These are phyloP conservation scores for Furnarius figulus DNA, from an alignment of 2,113 vertebrate genomes.

Conservation along the genomic window DNA sequence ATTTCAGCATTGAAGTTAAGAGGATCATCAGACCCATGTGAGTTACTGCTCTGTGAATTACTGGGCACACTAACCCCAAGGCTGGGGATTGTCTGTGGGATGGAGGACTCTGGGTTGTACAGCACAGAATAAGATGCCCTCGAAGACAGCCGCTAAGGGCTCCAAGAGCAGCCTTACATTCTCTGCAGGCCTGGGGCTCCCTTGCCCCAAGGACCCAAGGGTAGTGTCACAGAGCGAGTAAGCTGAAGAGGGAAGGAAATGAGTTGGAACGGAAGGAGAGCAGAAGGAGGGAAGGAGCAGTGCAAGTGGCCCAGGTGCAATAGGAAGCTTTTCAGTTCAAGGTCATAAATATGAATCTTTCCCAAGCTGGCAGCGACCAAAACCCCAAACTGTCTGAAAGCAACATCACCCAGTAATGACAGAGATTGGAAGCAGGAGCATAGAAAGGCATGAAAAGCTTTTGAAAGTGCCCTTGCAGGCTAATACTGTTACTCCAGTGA, in stretches of 20 bases:
- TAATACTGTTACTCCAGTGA: slow-evolving; percentile 55
- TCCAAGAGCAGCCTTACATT: not conserved
- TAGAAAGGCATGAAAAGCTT: slow-evolving; percentile 55
- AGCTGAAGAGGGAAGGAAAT: slow-evolving; percentile 1
- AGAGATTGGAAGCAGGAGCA: slow-evolving; percentile 23
- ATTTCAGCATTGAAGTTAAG: not conserved
- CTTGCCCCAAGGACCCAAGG: not conserved
- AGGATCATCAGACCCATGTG: not conserved
- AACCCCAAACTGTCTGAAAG: slow-evolving; percentile 16
- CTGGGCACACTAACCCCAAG: not conserved
- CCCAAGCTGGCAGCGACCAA: slow-evolving; percentile 2
- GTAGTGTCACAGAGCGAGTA: not conserved
- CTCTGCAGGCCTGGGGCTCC: not conserved
- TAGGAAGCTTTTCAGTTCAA: slow-evolving; percentile 33
- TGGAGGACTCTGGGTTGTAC: not conserved
- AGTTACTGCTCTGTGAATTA: not conserved
- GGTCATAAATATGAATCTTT: slow-evolving; percentile 49
- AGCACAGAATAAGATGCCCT: not conserved
- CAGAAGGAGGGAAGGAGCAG: not conserved
- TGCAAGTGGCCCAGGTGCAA: not conserved
- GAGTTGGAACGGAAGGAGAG: not conserved
- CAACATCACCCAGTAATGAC: slow-evolving; percentile 20
- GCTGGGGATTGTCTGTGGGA: not conserved
- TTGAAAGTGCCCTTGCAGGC: slow-evolving; percentile 54
- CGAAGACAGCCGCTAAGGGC: not conserved